Conservation (phyloP, 2,113 vertebrate species). For the Arenaria interpres region DNA sequence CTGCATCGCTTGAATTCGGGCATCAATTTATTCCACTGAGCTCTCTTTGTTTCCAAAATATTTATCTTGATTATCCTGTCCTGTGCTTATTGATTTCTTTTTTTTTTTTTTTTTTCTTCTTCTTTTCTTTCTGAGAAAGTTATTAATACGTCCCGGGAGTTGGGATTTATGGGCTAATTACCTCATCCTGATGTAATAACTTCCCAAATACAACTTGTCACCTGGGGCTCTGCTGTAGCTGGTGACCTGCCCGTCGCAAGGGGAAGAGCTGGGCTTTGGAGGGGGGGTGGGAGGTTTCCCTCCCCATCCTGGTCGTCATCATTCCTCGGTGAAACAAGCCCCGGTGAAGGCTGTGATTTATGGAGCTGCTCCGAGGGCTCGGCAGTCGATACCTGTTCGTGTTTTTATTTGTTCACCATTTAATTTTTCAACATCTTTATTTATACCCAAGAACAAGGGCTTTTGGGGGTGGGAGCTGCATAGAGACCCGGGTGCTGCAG, state of each 20-base stretch:
- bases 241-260: no score
- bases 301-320: not conserved
- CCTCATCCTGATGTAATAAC: not conserved
- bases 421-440: conserved; percentile 15
- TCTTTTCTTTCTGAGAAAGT: not conserved
- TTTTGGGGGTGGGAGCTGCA: not conserved
- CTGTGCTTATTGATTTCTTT: not conserved
- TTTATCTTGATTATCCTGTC: not conserved
- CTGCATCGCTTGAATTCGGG: not conserved
- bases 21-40: not conserved
- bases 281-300: not conserved
- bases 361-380: conserved; percentile 38
- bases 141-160: not conserved
- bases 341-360: conserved; percentile 41
- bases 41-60: not conserved
- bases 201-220: not conserved
- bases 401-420: conserved; percentile 18
- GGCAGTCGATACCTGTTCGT: not conserved
- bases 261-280: not conserved
- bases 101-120: not conserved
- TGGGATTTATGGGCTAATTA: not conserved
- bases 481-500: not conserved
- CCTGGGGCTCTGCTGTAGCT: not conserved
- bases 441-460: not conserved
- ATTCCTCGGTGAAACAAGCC: conserved; percentile 5